Conservation (phyloP, 2,113 vertebrate genomes). For the Ceuthmochares aereus region DNA sequence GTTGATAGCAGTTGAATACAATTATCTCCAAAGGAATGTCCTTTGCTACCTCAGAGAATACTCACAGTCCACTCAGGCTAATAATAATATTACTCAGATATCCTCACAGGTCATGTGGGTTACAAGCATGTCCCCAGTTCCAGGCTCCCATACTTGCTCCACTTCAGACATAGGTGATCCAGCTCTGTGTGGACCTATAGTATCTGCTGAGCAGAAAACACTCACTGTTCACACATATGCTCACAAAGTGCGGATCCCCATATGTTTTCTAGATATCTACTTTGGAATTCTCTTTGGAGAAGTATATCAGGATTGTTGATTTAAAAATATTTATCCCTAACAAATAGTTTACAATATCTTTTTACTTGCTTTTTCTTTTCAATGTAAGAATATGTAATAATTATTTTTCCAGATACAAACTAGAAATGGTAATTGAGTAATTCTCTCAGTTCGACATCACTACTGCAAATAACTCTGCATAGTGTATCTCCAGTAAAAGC, state of each 20-base stretch:
- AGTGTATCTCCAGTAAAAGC: not conserved
- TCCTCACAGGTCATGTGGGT: accelerated
- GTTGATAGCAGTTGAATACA: not conserved
- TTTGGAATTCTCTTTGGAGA: not conserved
- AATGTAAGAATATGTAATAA: not conserved
- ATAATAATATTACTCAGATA: not conserved
- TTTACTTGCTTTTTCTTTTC: not conserved
- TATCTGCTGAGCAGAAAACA: not conserved
- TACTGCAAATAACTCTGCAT: not conserved
- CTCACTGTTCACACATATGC: accelerated
- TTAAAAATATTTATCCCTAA: not conserved
- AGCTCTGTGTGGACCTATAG: accelerated
- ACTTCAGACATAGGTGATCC: accelerated
- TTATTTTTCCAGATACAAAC: not conserved
- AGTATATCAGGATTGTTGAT: not conserved
- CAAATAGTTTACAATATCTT: not conserved
- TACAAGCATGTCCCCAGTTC: not conserved
- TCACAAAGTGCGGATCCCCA: not conserved
- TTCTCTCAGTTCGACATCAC: not conserved
- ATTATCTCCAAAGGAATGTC: not conserved
- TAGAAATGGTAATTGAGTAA: not conserved
- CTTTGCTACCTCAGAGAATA: not conserved
- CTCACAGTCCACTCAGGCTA: not conserved
- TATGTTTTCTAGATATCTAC: not conserved
- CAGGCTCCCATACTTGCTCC: not conserved